phyloP scores from a whole-genome alignment of 2,888 invertebrate species.

The Carcina quercana region DNA sequence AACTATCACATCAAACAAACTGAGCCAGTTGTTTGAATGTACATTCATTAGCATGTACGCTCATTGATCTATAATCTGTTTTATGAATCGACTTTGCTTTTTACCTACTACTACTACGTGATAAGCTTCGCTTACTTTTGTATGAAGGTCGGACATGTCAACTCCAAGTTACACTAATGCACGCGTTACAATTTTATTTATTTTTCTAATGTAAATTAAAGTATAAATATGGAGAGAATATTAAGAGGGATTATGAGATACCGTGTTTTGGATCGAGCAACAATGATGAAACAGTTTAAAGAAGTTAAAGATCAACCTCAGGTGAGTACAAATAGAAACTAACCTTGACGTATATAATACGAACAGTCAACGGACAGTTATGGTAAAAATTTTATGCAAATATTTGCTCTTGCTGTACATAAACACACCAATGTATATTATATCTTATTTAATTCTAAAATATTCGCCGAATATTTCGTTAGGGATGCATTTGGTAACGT shows the following conservation, averaged over 20 bases:
- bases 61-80: slow-evolving; percentile 11
- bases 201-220: slow-evolving; percentile 1
- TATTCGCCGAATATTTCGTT: too few relatives aligned
- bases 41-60: too few relatives aligned
- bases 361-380: too few relatives aligned
- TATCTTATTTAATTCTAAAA: too few relatives aligned
- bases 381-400: too few relatives aligned
- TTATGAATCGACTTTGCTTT: too few relatives aligned
- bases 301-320: slow-evolving; percentile 68
- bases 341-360: slow-evolving; percentile 23
- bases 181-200: neutral
- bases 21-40: too few relatives aligned
- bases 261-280: slow-evolving; percentile 84
- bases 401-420: too few relatives aligned
- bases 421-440: too few relatives aligned
- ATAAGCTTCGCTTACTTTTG: slow-evolving; percentile 54
- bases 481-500: too few relatives aligned
- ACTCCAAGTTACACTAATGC: slow-evolving; percentile 22
- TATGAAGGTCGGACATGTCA: slow-evolving; percentile 68
- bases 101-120: slow-evolving; percentile 21
- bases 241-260: slow-evolving; percentile 93
- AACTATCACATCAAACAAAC: too few relatives aligned
- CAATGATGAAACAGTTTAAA: slow-evolving; percentile 95
- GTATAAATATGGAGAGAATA: slow-evolving; percentile 85
- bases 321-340: slow-evolving; percentile 70